These are phyloP conservation scores for Thaumetopoea pityocampa DNA, from an alignment of 1,140 invertebrate species.

Conservation along the genomic window DNA sequence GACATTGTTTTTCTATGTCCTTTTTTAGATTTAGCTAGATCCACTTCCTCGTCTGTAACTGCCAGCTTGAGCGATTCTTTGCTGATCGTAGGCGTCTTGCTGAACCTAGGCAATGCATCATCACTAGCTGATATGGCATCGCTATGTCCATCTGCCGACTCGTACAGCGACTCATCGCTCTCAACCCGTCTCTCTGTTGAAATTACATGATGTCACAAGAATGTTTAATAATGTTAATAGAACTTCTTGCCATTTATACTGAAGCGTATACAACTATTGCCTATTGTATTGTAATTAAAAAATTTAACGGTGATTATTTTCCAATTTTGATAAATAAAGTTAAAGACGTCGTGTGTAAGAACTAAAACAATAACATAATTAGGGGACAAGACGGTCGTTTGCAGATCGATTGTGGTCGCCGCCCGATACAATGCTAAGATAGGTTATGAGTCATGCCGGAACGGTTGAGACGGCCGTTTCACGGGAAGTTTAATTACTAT, in stretches of 20 bases:
- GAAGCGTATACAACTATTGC: neutral
- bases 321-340: slow-evolving; percentile 9
- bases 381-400: slow-evolving; percentile 12
- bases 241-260: slow-evolving; percentile 32
- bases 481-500: slow-evolving; percentile 9
- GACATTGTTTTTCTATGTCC: slow-evolving; percentile 86
- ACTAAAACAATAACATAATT: slow-evolving; percentile 12
- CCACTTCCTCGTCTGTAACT: slow-evolving; percentile 63
- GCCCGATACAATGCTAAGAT: slow-evolving; percentile 16
- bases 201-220: slow-evolving; percentile 14
- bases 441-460: slow-evolving; percentile 9
- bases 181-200: slow-evolving; percentile 61
- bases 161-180: slow-evolving; percentile 67
- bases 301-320: slow-evolving; percentile 11
- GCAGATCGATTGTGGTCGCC: slow-evolving; percentile 10
- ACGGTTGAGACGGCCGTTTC: slow-evolving; percentile 5
- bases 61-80: slow-evolving; percentile 68
- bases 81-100: slow-evolving; percentile 59
- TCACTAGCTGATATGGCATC: slow-evolving; percentile 69
- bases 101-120: slow-evolving; percentile 52
- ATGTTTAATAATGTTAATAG: neutral
- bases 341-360: slow-evolving; percentile 11
- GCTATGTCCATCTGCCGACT: slow-evolving; percentile 65
- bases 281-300: slow-evolving; percentile 9
- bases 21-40: slow-evolving; percentile 45